These are phyloP conservation scores for Brachyhypopomus gauderio DNA, from an alignment of 2,113 vertebrate genomes.

Conservation along the genomic window DNA sequence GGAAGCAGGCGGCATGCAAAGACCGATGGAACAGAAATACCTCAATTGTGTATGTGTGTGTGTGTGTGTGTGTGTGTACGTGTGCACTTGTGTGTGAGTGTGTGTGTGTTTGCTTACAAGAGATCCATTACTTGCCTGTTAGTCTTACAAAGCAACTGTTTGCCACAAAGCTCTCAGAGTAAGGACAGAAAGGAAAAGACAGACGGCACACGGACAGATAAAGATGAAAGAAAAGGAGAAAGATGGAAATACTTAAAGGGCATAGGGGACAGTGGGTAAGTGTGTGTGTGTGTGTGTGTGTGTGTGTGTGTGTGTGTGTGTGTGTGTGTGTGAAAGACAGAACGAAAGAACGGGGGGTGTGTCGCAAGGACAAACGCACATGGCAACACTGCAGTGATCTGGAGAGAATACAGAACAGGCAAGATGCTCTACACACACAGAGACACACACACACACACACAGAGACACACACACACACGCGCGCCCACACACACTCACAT, in stretches of 20 bases:
- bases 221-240: slow-evolving; percentile 20
- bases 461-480: slow-evolving; percentile 45
- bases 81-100: no score
- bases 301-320: neutral
- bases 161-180: slow-evolving; percentile 45
- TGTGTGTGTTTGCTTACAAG: neutral
- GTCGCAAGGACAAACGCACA: slow-evolving; percentile 65
- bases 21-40: no score
- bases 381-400: slow-evolving; percentile 63
- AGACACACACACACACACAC: slow-evolving; percentile 55
- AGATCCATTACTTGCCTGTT: slow-evolving; percentile 34
- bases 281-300: slow-evolving; percentile 6
- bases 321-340: slow-evolving; percentile 1
- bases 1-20: no score
- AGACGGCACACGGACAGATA: no score
- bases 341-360: slow-evolving; percentile 39
- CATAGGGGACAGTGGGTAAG: slow-evolving; percentile 1
- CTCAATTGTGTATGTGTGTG: no score
- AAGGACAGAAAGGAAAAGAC: slow-evolving; percentile 37
- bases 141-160: slow-evolving; percentile 44
- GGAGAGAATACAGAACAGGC: slow-evolving; percentile 64
- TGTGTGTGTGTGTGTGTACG: no score
- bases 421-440: slow-evolving; percentile 41
- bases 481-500: slow-evolving; percentile 54
- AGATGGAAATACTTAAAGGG: slow-evolving; percentile 22